Evolutionary conservation across 92 coral and sea anemone genomes (phyloP).

Genomic region (Porites evermanni): DNA sequence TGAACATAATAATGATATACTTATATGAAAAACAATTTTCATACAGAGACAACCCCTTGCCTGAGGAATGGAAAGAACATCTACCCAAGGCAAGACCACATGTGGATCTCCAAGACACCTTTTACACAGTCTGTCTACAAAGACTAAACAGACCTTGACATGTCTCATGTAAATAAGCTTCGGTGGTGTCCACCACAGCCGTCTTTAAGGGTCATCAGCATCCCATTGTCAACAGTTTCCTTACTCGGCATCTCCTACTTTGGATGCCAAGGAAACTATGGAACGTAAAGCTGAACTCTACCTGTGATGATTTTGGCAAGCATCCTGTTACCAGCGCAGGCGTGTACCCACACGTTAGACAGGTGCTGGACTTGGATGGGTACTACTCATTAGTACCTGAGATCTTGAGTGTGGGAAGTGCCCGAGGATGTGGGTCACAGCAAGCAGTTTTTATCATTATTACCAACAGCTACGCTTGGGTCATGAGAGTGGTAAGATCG

Average conservation of each 20-base stretch:
- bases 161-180: conserved; percentile 23
- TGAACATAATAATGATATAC: too few relatives aligned
- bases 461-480: conserved; percentile 45
- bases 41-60: conserved; percentile 25
- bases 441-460: conserved; percentile 49
- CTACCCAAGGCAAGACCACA: conserved; percentile 44
- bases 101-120: conserved; percentile 55
- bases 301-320: conserved; percentile 48
- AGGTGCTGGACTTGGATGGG: conserved; percentile 62
- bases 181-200: conserved; percentile 68
- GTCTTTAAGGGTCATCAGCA: conserved; percentile 24
- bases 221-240: conserved; percentile 38
- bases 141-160: conserved; percentile 42
- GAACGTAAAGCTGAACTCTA: conserved; percentile 45
- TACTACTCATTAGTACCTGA: conserved; percentile 64
- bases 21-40: too few relatives aligned
- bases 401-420: conserved; percentile 63
- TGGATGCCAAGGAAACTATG: conserved; percentile 69
- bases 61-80: conserved; percentile 62
- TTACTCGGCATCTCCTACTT: conserved; percentile 54
- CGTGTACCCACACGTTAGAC: conserved; percentile 51
- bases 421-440: conserved; percentile 50
- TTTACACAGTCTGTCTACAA: conserved; percentile 17
- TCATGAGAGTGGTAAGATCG: conserved; percentile 48
- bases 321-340: conserved; percentile 48